Conservation (phyloP, 2,797 vertebrate species). For the Phylloscopus collybita region DNA sequence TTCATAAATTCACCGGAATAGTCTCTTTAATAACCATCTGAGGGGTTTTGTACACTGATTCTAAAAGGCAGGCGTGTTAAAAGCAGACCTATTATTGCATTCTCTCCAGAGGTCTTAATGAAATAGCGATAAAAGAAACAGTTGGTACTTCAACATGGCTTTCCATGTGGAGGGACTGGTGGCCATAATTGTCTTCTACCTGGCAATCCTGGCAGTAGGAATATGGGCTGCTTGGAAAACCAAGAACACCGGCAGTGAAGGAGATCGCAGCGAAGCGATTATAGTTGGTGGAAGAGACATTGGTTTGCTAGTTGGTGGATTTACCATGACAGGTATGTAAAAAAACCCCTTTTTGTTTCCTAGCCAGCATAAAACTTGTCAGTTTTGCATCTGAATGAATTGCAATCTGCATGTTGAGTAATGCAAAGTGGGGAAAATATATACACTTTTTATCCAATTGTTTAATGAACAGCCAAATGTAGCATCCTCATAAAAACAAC, state of each 20-base stretch:
- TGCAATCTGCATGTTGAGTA: neutral
- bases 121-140: conserved; percentile 40
- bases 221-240: conserved; percentile 99
- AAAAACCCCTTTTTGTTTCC: neutral
- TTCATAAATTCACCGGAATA: neutral
- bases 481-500: neutral
- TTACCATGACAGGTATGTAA: conserved; percentile 95
- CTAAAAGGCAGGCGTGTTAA: neutral
- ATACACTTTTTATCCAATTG: neutral
- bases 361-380: neutral
- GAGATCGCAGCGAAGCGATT: conserved; percentile 90
- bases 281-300: conserved; percentile 97
- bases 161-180: conserved; percentile 92
- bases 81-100: neutral
- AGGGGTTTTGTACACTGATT: neutral
- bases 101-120: conserved; percentile 54
- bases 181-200: conserved; percentile 93
- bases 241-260: conserved; percentile 84
- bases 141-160: conserved; percentile 79
- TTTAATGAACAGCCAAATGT: neutral
- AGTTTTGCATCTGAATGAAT: neutral
- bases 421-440: neutral
- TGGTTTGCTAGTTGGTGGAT: conserved; percentile 93
- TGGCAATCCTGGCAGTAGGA: conserved; percentile 91
- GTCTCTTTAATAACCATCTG: neutral